These are phyloP conservation scores for Diabrotica undecimpunctata DNA, from an alignment of 1,140 invertebrate species.

Conservation along the genomic window DNA sequence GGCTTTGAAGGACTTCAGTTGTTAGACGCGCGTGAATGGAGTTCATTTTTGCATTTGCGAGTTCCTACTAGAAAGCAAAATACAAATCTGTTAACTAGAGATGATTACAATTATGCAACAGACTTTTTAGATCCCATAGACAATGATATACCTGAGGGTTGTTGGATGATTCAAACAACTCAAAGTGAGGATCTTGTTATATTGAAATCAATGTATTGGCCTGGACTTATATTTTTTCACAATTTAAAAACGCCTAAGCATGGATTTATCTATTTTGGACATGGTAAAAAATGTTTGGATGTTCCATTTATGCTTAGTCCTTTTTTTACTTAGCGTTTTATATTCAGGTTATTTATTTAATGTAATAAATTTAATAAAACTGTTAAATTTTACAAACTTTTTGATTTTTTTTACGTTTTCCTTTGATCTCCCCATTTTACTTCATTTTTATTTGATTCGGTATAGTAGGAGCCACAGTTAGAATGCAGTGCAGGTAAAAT, in stretches of 20 bases:
- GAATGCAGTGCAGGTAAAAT: too few relatives aligned
- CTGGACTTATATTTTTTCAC: constrained; percentile 71
- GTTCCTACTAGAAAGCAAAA: constrained; percentile 65
- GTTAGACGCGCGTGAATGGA: constrained; percentile 58
- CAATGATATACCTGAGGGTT: constrained; percentile 59
- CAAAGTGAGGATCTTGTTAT: constrained; percentile 55
- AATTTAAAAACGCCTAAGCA: constrained; percentile 61
- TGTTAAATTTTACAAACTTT: too few relatives aligned
- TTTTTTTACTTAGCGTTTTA: constrained; percentile 16
- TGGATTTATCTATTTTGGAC: constrained; percentile 69
- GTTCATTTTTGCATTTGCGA: constrained; percentile 66
- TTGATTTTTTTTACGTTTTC: too few relatives aligned
- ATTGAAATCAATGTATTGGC: constrained; percentile 68
- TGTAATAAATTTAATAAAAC: background rate
- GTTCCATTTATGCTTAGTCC: constrained; percentile 63
- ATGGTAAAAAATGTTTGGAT: constrained; percentile 70
- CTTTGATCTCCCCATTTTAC: too few relatives aligned
- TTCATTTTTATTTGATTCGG: too few relatives aligned
- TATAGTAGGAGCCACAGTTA: too few relatives aligned
- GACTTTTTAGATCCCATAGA: constrained; percentile 70
- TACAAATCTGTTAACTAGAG: constrained; percentile 63
- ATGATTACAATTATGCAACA: constrained; percentile 72
- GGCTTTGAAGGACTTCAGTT: constrained; percentile 61
- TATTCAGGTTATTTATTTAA: background rate
- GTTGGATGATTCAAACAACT: constrained; percentile 61